phyloP scores from a whole-genome alignment of 2,113 vertebrate genomes.

The mouse (Mus musculus) region DNA sequence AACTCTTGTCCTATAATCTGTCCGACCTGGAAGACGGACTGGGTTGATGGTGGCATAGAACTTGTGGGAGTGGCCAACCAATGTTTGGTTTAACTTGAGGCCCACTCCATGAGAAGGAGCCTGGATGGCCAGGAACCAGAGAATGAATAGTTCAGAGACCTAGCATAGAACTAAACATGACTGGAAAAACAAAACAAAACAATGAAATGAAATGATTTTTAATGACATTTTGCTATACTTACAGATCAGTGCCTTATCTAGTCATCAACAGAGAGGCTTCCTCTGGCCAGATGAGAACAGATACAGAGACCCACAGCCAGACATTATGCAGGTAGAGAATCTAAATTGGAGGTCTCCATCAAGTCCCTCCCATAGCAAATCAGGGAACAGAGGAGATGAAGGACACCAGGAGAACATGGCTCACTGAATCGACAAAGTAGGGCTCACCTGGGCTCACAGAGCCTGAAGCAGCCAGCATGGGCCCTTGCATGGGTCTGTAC shows the following conservation, averaged over 20 bases:
- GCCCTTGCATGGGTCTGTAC: not conserved
- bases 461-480: not conserved
- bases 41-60: not conserved
- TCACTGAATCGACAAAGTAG: not conserved
- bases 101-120: not conserved
- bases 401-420: not conserved
- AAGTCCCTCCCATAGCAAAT: not conserved
- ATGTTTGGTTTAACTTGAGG: not conserved
- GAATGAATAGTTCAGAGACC: not conserved
- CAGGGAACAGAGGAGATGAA: not conserved
- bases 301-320: not conserved
- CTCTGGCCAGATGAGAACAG: not conserved
- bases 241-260: not conserved
- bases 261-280: not conserved
- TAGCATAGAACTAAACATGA: not conserved
- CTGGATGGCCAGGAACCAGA: not conserved
- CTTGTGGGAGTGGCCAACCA: not conserved
- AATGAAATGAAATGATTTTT: not conserved
- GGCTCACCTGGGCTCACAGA: not conserved
- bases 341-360: not conserved
- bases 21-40: not conserved
- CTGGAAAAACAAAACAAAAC: not conserved
- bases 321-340: not conserved
- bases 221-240: not conserved
- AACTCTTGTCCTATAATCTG: not conserved